Evolutionary conservation across 35 echinoderm and acorn worm genomes (phyloP).

Genomic region (Hemicentrotus pulcherrimus): DNA sequence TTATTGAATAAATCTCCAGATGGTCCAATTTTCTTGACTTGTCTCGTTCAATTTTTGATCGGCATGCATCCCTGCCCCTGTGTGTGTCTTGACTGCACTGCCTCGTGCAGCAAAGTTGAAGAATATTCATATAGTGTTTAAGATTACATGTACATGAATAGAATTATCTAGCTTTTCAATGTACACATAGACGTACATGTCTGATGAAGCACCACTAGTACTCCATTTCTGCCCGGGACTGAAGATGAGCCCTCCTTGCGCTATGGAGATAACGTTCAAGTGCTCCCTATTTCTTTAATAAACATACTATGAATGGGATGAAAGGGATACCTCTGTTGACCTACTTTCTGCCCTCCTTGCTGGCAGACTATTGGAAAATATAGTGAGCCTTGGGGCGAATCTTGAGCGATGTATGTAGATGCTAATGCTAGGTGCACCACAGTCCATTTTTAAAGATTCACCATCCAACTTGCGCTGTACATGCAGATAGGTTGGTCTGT

Average conservation of each 20-base stretch:
- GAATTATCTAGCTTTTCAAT: background rate
- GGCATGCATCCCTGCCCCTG: background rate
- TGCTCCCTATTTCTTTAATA: background rate
- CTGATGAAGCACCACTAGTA: background rate
- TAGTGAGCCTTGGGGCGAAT: slow-evolving; percentile 1
- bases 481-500: background rate
- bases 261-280: background rate
- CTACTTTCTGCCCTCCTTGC: background rate
- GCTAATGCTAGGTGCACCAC: background rate
- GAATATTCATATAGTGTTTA: background rate
- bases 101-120: background rate
- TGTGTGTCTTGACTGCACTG: background rate
- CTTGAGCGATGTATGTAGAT: background rate
- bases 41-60: background rate
- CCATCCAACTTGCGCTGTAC: background rate
- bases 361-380: background rate
- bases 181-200: background rate
- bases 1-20: slow-evolving; percentile 6
- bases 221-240: background rate
- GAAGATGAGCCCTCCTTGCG: background rate
- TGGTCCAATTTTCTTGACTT: background rate
- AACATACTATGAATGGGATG: background rate
- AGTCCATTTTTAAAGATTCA: background rate
- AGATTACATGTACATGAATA: background rate
- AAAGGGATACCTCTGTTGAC: slow-evolving; percentile 10